A percentile compares a stretch with the other conserved stretches of the same genome.
Conservation (phyloP, 2,888 invertebrate genomes). For the Drosophila tripunctata region DNA sequence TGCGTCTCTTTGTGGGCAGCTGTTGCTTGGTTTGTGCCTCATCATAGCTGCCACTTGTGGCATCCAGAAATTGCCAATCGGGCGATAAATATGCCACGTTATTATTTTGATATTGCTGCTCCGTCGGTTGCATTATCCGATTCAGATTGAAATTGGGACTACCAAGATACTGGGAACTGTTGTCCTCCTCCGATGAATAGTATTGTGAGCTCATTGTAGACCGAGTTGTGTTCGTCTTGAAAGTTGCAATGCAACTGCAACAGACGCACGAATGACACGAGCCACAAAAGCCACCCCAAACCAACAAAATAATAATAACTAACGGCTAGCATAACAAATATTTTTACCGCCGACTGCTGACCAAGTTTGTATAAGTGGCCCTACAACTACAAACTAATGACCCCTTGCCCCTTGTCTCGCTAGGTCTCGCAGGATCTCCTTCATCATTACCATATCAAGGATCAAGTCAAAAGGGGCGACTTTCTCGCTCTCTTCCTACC, state of each 20-base stretch:
- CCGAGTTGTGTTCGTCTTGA: constrained; percentile 56
- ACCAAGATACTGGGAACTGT: constrained; percentile 76
- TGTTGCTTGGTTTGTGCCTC: constrained; percentile 2
- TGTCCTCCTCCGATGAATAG: constrained; percentile 82
- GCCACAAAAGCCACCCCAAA: constrained; percentile 56
- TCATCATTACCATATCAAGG: constrained; percentile 76
- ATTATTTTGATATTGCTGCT: constrained; percentile 15
- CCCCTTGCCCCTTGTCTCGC: constrained; percentile 50
- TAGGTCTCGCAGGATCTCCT: constrained; percentile 58
- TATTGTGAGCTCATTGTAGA: constrained; percentile 64
- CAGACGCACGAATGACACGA: constrained; percentile 54
- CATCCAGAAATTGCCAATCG: constrained; percentile 66
- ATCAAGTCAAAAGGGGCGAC: constrained; percentile 59
- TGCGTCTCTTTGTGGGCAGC: constrained; percentile 28
- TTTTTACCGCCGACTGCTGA: constrained; percentile 67
- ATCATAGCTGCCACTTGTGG: constrained; percentile 2
- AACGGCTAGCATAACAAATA: constrained; percentile 62
- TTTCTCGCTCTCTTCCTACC: constrained; percentile 23
- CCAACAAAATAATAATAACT: no score
- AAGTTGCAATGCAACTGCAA: constrained; percentile 64
- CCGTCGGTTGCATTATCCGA: constrained; percentile 12
- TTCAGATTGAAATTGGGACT: constrained; percentile 77
- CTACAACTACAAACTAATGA: no score
- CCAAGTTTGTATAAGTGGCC: constrained; percentile 70
- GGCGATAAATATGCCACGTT: constrained; percentile 50